Evolutionary conservation across 2,113 vertebrate species (phyloP).

Genomic region (Empidonax alnorum): DNA sequence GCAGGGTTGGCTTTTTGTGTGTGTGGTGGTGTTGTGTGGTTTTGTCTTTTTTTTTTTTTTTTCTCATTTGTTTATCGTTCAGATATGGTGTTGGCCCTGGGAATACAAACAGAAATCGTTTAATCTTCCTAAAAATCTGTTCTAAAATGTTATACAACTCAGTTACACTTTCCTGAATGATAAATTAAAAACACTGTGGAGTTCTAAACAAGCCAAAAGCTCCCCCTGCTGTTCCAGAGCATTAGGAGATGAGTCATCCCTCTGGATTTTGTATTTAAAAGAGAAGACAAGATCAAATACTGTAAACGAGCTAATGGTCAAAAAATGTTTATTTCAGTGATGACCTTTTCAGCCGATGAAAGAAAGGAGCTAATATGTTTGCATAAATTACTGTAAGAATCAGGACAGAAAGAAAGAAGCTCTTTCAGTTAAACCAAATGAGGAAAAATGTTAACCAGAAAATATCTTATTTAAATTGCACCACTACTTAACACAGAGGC

Average conservation of each 20-base stretch:
- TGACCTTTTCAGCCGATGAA: neutral
- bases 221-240: constrained; percentile 57
- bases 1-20: neutral
- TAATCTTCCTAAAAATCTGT: constrained; percentile 34
- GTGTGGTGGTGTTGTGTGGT: neutral
- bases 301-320: neutral
- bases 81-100: neutral
- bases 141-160: neutral
- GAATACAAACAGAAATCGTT: neutral
- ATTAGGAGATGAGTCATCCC: neutral
- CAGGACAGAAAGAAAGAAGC: neutral
- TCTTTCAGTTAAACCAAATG: neutral
- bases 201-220: constrained; percentile 27
- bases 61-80: neutral
- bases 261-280: neutral
- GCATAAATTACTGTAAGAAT: neutral
- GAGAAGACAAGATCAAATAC: neutral
- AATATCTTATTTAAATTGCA: neutral
- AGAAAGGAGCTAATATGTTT: neutral
- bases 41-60: neutral
- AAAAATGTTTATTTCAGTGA: neutral
- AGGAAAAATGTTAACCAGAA: neutral
- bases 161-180: neutral
- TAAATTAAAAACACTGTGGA: neutral
- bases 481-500: neutral